A percentile compares a stretch with the other conserved stretches of the same genome.
Conservation (phyloP, 2,888 invertebrate genomes). For the Drosophila rellima region DNA sequence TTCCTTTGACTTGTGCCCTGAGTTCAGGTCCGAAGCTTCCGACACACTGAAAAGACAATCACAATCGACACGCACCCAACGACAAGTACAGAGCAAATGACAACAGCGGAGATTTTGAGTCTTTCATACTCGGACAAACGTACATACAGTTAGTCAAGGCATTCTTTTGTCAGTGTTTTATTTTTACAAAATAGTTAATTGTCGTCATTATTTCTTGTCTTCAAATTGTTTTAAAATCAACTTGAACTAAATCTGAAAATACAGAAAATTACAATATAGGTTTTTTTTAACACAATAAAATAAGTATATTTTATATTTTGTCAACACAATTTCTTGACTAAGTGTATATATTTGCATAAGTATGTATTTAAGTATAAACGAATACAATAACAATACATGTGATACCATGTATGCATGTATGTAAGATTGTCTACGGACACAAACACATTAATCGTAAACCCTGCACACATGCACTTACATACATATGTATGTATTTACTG, state of each 20-base stretch:
- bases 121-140: slow-evolving; percentile 15
- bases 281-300: no score
- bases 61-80: slow-evolving; percentile 39
- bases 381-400: not conserved
- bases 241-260: no score
- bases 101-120: slow-evolving; percentile 43
- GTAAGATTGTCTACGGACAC: slow-evolving; percentile 3
- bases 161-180: not conserved
- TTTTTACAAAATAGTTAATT: not conserved
- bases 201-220: not conserved
- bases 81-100: slow-evolving; percentile 51
- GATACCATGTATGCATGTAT: not conserved
- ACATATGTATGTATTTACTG: slow-evolving; percentile 19
- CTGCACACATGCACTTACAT: slow-evolving; percentile 1
- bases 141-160: not conserved
- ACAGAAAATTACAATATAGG: no score
- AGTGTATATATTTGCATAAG: not conserved
- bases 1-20: slow-evolving; percentile 13
- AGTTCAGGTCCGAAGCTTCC: slow-evolving; percentile 54
- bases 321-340: not conserved
- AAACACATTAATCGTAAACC: slow-evolving; percentile 36
- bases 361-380: not conserved
- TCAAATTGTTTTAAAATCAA: no score
- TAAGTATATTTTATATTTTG: not conserved
- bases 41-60: slow-evolving; percentile 63